Evolutionary conservation across 2,113 vertebrate species (phyloP).

Genomic region (Sceloporus tristichus): DNA sequence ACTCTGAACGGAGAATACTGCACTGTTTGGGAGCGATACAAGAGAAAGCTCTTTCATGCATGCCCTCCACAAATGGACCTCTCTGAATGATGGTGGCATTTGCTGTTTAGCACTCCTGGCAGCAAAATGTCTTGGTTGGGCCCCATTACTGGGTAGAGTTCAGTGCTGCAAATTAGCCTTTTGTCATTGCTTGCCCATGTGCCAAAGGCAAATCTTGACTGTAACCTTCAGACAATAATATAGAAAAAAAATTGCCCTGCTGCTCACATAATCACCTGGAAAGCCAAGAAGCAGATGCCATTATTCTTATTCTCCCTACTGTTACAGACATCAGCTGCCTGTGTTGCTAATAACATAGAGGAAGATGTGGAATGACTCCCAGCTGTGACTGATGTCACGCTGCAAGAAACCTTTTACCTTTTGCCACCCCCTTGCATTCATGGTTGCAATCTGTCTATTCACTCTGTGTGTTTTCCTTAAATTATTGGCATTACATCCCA

Average conservation of each 20-base stretch:
- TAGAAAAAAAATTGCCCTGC: not conserved
- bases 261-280: not conserved
- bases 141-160: not conserved
- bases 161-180: not conserved
- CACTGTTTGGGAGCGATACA: no score
- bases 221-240: not conserved
- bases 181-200: not conserved
- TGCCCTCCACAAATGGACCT: no score
- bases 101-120: not conserved
- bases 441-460: conserved; percentile 4
- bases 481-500: conserved; percentile 6
- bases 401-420: not conserved
- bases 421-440: not conserved
- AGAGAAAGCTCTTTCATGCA: no score
- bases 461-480: not conserved
- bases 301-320: conserved; percentile 21
- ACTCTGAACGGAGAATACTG: no score
- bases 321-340: conserved; percentile 3
- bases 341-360: not conserved
- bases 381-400: conserved; percentile 3
- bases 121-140: not conserved
- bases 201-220: not conserved
- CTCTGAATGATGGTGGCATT: no score
- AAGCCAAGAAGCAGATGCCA: not conserved
- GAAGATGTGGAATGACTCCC: conserved; percentile 26